A percentile compares a stretch with the other conserved stretches of the same genome.
These are phyloP conservation scores for Porites lutea DNA, from an alignment of 64 coral and sea anemone genomes.

Conservation along the genomic window DNA sequence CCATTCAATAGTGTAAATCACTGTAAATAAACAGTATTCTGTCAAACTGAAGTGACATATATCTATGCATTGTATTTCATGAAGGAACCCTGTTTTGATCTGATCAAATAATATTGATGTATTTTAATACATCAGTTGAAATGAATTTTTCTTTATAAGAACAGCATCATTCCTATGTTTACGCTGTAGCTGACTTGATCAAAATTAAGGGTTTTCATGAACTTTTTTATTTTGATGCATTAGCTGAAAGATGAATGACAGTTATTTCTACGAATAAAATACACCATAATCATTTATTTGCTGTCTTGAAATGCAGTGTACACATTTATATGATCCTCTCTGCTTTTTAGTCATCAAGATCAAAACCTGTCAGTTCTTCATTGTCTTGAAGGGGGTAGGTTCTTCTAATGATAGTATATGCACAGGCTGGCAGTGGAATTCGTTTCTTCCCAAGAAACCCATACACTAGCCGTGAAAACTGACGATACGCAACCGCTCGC, in stretches of 20 bases:
- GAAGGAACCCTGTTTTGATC: slow-evolving; percentile 18
- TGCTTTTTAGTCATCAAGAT: background rate
- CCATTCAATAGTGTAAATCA: too few relatives aligned
- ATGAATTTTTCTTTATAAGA: background rate
- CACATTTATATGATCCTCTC: slow-evolving; percentile 10
- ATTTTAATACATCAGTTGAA: slow-evolving; percentile 10
- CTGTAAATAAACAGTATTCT: background rate
- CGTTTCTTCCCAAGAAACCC: too few relatives aligned
- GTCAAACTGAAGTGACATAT: slow-evolving; percentile 4
- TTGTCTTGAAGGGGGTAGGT: slow-evolving; percentile 15
- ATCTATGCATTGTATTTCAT: slow-evolving; percentile 5
- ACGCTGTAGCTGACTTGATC: slow-evolving; percentile 3
- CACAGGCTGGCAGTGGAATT: too few relatives aligned
- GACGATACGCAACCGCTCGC: slow-evolving; percentile 17
- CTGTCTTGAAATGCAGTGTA: background rate
- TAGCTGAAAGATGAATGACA: background rate
- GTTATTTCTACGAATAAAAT: slow-evolving; percentile 3
- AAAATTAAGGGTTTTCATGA: slow-evolving; percentile 7
- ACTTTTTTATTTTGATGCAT: slow-evolving; percentile 13
- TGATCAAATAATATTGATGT: slow-evolving; percentile 14
- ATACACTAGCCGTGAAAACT: slow-evolving; percentile 16
- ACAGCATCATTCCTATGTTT: background rate
- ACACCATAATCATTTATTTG: slow-evolving; percentile 4
- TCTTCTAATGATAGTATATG: slow-evolving; percentile 1
- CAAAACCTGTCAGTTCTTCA: slow-evolving; percentile 18